phyloP scores from a whole-genome alignment of 2,797 vertebrate genomes.

The Trachops cirrhosus region DNA sequence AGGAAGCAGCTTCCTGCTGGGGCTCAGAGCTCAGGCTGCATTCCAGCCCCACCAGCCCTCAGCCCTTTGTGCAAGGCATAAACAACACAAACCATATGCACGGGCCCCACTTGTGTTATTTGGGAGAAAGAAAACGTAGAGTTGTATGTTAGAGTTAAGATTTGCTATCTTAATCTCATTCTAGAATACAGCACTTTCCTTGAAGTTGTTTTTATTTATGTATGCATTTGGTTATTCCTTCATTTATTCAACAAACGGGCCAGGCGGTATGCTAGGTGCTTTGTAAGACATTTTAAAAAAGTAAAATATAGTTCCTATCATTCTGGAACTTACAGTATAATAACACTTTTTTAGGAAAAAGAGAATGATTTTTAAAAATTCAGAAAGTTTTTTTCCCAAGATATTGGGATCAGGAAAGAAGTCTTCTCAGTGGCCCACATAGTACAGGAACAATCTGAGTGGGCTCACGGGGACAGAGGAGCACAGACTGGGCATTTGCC shows the following conservation, averaged over 20 bases:
- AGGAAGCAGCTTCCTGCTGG: background rate
- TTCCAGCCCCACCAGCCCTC: background rate
- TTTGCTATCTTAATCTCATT: background rate
- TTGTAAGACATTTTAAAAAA: conserved; percentile 16
- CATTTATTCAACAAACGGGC: background rate
- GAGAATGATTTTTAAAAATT: background rate
- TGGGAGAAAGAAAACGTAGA: background rate
- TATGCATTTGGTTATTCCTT: background rate
- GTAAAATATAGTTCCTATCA: background rate
- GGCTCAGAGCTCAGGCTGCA: background rate
- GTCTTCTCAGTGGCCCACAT: background rate
- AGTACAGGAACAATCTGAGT: background rate
- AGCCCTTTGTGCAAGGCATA: background rate
- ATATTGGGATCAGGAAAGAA: background rate
- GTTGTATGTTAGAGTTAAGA: background rate
- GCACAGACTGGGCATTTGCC: background rate
- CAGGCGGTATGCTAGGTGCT: background rate
- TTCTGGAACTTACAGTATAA: background rate
- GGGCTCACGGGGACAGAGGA: background rate
- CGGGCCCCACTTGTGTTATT: background rate
- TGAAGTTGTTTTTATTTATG: background rate
- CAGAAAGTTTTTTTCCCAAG: background rate
- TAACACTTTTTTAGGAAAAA: background rate
- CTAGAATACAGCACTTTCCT: background rate
- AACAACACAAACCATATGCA: background rate